phyloP scores from a whole-genome alignment of 1,140 invertebrate species.

The Dendrolimus kikuchii region DNA sequence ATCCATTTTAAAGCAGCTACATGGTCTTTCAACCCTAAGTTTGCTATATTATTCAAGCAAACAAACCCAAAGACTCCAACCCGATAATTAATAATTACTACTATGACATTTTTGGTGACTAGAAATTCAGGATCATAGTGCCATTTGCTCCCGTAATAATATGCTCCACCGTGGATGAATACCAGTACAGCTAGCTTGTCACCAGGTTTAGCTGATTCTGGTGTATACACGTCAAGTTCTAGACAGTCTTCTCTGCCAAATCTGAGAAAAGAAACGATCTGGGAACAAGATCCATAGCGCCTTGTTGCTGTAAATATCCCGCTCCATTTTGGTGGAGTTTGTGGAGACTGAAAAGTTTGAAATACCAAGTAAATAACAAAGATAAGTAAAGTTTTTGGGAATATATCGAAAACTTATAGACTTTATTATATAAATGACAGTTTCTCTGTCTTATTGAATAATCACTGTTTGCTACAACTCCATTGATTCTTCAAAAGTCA shows the following conservation, averaged over 20 bases:
- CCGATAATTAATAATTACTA: slow-evolving; percentile 41
- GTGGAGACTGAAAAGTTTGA: slow-evolving; percentile 35
- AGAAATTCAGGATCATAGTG: slow-evolving; percentile 66
- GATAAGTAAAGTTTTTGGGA: background rate
- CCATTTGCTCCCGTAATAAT: slow-evolving; percentile 67
- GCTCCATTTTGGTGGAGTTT: slow-evolving; percentile 33
- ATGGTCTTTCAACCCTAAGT: slow-evolving; percentile 55
- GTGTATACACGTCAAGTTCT: slow-evolving; percentile 42
- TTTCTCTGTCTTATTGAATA: too few relatives aligned
- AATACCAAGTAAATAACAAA: background rate
- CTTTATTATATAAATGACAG: too few relatives aligned
- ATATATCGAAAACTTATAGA: too few relatives aligned
- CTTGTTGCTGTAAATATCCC: slow-evolving; percentile 36
- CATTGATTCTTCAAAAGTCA: too few relatives aligned
- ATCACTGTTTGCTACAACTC: too few relatives aligned
- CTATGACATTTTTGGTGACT: slow-evolving; percentile 36
- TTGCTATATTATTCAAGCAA: slow-evolving; percentile 39
- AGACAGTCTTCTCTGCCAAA: slow-evolving; percentile 48
- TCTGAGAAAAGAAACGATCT: slow-evolving; percentile 26
- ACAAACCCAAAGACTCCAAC: slow-evolving; percentile 42
- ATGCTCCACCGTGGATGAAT: slow-evolving; percentile 75
- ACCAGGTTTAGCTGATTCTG: slow-evolving; percentile 10
- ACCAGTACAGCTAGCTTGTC: slow-evolving; percentile 72
- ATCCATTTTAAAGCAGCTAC: slow-evolving; percentile 57
- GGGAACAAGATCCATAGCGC: slow-evolving; percentile 37